Conservation (phyloP, 2,888 invertebrate species). For the Agonopterix alstromeriana region DNA sequence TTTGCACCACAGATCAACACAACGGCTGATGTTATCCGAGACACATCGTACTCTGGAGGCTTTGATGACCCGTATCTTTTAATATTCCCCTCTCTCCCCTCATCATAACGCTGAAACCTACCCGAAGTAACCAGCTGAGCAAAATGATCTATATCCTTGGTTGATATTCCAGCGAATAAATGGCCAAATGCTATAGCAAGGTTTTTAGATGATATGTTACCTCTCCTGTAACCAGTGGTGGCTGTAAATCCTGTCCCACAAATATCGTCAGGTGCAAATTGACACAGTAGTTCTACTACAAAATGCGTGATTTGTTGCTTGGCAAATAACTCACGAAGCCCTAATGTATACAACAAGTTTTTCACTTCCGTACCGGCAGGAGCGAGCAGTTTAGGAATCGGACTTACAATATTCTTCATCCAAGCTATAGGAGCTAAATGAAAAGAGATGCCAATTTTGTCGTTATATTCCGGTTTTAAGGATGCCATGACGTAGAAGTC, state of each 20-base stretch:
- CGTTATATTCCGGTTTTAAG: constrained; percentile 74
- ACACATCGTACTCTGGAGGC: constrained; percentile 55
- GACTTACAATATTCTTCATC: constrained; percentile 60
- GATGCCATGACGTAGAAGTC: constrained; percentile 74
- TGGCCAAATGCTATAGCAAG: constrained; percentile 72
- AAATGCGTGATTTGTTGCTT: constrained; percentile 56
- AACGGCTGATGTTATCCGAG: constrained; percentile 45
- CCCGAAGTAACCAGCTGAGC: constrained; percentile 61
- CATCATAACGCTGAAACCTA: constrained; percentile 52
- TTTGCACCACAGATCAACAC: constrained; percentile 56
- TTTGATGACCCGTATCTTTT: constrained; percentile 38
- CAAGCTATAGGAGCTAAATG: constrained; percentile 67
- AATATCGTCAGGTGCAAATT: constrained; percentile 52
- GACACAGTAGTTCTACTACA: constrained; percentile 45
- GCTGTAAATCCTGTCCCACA: constrained; percentile 77
- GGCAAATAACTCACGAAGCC: constrained; percentile 80
- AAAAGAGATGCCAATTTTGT: constrained; percentile 70
- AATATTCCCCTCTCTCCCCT: constrained; percentile 44
- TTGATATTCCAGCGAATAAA: constrained; percentile 71
- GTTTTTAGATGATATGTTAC: constrained; percentile 69
- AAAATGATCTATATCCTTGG: constrained; percentile 64
- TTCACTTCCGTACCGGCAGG: constrained; percentile 25
- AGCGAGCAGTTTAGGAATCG: constrained; percentile 28
- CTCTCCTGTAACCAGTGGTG: constrained; percentile 73
- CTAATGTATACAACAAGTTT: constrained; percentile 47